phyloP scores from a whole-genome alignment of 1,140 invertebrate species.

The Drosophila kanapiae region DNA sequence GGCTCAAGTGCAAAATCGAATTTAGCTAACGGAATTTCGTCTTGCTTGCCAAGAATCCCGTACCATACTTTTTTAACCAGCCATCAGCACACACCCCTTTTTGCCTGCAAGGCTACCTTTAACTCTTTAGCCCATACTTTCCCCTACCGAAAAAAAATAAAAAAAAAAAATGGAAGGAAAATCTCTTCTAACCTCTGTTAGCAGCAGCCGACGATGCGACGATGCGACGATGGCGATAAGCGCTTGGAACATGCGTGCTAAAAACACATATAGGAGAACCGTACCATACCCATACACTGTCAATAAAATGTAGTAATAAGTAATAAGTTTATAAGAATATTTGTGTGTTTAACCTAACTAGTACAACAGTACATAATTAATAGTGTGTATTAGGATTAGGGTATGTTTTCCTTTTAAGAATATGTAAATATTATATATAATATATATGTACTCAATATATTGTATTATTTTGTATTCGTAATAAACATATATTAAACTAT shows the following conservation, averaged over 20 bases:
- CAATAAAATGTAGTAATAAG: background rate
- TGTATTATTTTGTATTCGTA: too few species aligned
- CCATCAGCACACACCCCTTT: background rate
- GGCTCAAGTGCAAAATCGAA: constrained; percentile 83
- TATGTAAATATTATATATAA: too few species aligned
- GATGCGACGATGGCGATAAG: constrained; percentile 70
- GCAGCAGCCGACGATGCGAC: constrained; percentile 46
- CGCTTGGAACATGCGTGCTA: constrained; percentile 77
- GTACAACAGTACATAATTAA: too few species aligned
- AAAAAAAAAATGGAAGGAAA: constrained; percentile 1
- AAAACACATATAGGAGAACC: constrained; percentile 50
- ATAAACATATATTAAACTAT: too few species aligned
- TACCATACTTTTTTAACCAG: constrained; percentile 1
- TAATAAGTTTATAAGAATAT: too few species aligned
- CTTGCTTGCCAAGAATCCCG: constrained; percentile 65
- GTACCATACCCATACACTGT: background rate
- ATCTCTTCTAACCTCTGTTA: constrained; percentile 32
- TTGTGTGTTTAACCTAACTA: too few species aligned
- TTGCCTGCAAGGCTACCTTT: constrained; percentile 4
- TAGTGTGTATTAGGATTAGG: too few species aligned
- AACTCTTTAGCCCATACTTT: constrained; percentile 19
- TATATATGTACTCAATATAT: too few species aligned
- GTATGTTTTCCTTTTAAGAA: too few species aligned
- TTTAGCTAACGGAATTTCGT: constrained; percentile 79
- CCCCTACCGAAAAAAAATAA: constrained; percentile 2